Percentiles rank a stretch among this genome's conserved stretches.
Evolutionary conservation across 2,888 invertebrate species (phyloP).

Genomic region (Phasia obesa): DNA sequence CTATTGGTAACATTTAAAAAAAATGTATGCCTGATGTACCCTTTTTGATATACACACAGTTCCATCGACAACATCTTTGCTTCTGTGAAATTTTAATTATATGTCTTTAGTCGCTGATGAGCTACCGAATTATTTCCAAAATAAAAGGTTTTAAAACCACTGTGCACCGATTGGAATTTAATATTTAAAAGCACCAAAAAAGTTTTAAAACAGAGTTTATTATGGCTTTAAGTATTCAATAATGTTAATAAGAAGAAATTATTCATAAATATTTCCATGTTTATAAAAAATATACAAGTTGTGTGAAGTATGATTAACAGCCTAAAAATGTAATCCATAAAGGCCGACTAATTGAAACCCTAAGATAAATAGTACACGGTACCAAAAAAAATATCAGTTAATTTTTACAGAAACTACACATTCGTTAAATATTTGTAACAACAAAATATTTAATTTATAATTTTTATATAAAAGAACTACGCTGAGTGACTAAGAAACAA

Average conservation of each 20-base stretch:
- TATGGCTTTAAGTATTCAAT: too few relatives aligned
- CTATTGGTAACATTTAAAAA: too few relatives aligned
- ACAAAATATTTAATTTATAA: too few relatives aligned
- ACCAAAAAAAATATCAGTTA: neutral
- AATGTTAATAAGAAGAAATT: neutral
- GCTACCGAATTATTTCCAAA: too few relatives aligned
- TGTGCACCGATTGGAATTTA: too few relatives aligned
- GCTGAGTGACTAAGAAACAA: conserved; percentile 36
- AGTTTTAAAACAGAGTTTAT: neutral
- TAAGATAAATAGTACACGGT: neutral
- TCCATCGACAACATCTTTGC: too few relatives aligned
- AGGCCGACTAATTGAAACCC: conserved; percentile 26
- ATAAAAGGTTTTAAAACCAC: too few relatives aligned
- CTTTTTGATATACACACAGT: too few relatives aligned
- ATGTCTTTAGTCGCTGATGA: too few relatives aligned
- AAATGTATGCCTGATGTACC: too few relatives aligned
- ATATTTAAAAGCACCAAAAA: neutral
- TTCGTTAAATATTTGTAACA: too few relatives aligned
- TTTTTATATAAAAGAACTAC: neutral
- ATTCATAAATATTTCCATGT: neutral
- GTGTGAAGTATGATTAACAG: conserved; percentile 53
- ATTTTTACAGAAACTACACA: neutral
- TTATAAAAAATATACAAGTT: conserved; percentile 18
- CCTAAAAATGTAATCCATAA: conserved; percentile 35
- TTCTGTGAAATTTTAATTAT: too few relatives aligned